A percentile compares a stretch with the other conserved stretches of the same genome.
These are phyloP conservation scores for Ceratosolen solmsi DNA, from an alignment of 1,140 invertebrate species.

Conservation along the genomic window DNA sequence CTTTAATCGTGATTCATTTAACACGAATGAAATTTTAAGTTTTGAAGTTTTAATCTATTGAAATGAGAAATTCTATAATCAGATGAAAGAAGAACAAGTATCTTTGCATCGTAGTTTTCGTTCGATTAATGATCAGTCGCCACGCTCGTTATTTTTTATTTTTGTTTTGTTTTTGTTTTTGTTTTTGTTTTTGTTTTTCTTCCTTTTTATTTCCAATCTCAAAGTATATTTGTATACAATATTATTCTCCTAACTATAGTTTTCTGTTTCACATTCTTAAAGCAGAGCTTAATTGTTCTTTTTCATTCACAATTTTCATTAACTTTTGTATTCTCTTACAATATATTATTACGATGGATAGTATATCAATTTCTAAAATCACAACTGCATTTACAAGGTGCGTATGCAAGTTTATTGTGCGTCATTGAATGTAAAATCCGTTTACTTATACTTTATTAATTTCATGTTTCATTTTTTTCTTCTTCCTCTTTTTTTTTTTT, in stretches of 20 bases:
- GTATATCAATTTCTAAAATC: slow-evolving; percentile 64
- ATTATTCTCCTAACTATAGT: slow-evolving; percentile 21
- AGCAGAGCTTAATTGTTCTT: slow-evolving; percentile 19
- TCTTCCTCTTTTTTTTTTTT: too few relatives aligned
- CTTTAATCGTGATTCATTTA: background rate
- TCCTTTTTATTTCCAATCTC: slow-evolving; percentile 15
- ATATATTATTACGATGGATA: slow-evolving; percentile 5
- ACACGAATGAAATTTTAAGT: background rate
- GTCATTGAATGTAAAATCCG: slow-evolving; percentile 69
- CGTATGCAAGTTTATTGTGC: slow-evolving; percentile 73
- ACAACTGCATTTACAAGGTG: slow-evolving; percentile 73
- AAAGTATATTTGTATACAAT: slow-evolving; percentile 30
- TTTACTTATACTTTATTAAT: slow-evolving; percentile 41
- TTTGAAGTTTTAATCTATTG: background rate
- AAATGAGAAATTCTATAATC: background rate
- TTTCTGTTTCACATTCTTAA: slow-evolving; percentile 26
- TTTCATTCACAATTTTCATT: background rate
- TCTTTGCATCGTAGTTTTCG: background rate
- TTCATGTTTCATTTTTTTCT: too few relatives aligned
- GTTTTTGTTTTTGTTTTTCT: too few relatives aligned
- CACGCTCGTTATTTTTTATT: background rate
- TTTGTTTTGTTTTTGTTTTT: too few relatives aligned
- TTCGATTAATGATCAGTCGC: slow-evolving; percentile 6
- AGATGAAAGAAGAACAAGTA: background rate
- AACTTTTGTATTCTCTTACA: slow-evolving; percentile 23